phyloP scores from a whole-genome alignment of 2,797 vertebrate species.

The Myotis findleyi region DNA sequence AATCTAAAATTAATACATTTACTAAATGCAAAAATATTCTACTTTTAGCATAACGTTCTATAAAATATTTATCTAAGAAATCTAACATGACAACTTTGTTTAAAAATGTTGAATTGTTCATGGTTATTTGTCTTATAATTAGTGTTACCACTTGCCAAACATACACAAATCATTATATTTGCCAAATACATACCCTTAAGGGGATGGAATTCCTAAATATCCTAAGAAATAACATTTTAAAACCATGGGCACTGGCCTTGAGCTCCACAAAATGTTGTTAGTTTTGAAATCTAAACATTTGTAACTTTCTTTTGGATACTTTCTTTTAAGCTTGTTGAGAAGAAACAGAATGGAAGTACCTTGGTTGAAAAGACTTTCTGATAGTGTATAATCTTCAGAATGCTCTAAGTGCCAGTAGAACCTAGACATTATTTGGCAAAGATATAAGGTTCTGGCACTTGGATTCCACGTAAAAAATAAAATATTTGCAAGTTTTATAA shows the following conservation, averaged over 20 bases:
- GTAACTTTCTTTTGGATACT: slow-evolving; percentile 22
- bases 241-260: background rate
- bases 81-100: background rate
- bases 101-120: background rate
- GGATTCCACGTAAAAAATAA: background rate
- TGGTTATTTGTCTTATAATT: background rate
- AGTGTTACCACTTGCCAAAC: background rate
- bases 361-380: slow-evolving; percentile 1
- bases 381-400: background rate
- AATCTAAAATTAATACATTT: background rate
- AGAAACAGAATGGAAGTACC: background rate
- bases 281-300: slow-evolving; percentile 30
- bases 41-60: background rate
- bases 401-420: background rate
- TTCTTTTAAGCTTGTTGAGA: background rate
- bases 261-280: background rate
- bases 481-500: background rate
- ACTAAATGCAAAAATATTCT: background rate
- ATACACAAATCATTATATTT: background rate
- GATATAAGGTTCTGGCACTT: background rate
- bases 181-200: background rate
- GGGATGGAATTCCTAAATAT: background rate
- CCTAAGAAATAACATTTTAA: background rate
- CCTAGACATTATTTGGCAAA: background rate
- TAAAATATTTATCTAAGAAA: background rate